Conservation (phyloP, 1,140 invertebrate genomes). For the Apis cerana region DNA sequence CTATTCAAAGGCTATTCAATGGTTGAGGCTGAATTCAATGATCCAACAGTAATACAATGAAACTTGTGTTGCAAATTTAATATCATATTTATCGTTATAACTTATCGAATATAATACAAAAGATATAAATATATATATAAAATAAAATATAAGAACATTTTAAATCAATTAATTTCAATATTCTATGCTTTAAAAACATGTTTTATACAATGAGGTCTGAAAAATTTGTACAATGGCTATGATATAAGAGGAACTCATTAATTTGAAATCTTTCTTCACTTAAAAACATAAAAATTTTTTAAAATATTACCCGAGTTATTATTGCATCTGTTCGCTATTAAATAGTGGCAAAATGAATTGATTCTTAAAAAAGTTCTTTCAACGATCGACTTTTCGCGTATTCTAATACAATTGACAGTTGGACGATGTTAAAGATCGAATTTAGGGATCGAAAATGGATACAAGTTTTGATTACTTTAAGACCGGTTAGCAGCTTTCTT, state of each 20-base stretch:
- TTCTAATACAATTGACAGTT: constrained; percentile 3
- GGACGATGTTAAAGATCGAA: background rate
- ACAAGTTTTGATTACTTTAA: constrained; percentile 15
- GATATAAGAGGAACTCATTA: background rate
- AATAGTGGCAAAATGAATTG: background rate
- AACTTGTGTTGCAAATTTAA: background rate
- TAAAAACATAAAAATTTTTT: background rate
- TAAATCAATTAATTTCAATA: background rate
- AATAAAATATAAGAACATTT: background rate
- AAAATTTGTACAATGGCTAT: too few relatives aligned
- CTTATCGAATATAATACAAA: background rate
- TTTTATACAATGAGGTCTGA: background rate
- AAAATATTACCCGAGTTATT: background rate
- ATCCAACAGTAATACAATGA: background rate
- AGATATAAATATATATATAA: background rate
- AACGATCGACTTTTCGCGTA: background rate
- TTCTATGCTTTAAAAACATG: background rate
- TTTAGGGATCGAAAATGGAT: background rate
- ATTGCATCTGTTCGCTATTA: background rate
- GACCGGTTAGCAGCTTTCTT: background rate
- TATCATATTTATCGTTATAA: background rate
- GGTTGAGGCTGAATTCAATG: background rate
- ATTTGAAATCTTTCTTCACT: background rate
- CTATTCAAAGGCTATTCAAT: background rate
- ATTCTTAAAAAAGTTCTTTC: background rate